These are phyloP conservation scores for Phymanthus crucifer DNA, from an alignment of 92 coral and sea anemone genomes.

Conservation along the genomic window DNA sequence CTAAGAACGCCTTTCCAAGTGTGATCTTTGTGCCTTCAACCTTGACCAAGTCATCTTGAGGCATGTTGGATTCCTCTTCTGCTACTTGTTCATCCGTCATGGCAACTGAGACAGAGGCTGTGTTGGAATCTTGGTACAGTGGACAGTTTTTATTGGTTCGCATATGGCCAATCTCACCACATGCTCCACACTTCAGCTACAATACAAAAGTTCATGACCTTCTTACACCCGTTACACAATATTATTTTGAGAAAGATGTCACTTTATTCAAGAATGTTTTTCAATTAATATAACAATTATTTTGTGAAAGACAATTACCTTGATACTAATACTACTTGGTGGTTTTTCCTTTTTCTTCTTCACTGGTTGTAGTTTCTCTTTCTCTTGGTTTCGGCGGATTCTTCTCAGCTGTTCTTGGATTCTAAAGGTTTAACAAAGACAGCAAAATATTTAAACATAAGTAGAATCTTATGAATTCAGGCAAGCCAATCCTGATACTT, in stretches of 20 bases:
- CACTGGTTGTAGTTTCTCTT: slow-evolving; percentile 90
- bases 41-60: slow-evolving; percentile 96
- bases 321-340: slow-evolving; percentile 70
- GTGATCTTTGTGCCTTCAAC: slow-evolving; percentile 99
- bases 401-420: slow-evolving; percentile 97
- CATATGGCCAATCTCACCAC: slow-evolving; percentile 99
- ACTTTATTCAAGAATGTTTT: not conserved
- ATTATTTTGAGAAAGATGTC: no score
- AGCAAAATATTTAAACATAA: not conserved
- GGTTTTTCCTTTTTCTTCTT: slow-evolving; percentile 98
- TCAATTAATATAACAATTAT: not conserved
- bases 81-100: slow-evolving; percentile 99
- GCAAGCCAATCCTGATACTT: not conserved
- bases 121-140: slow-evolving; percentile 85
- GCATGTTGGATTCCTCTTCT: slow-evolving; percentile 97
- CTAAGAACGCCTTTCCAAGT: slow-evolving; percentile 94
- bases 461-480: not conserved
- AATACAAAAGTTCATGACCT: not conserved
- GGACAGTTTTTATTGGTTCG: slow-evolving; percentile 99
- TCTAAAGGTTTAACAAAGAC: slow-evolving; percentile 45
- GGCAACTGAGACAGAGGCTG: slow-evolving; percentile 88
- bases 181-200: slow-evolving; percentile 97
- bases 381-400: slow-evolving; percentile 90
- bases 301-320: slow-evolving; percentile 23
- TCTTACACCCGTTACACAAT: no score